Evolutionary conservation across 1,140 invertebrate genomes (phyloP).

Genomic region (Eueides isabella): DNA sequence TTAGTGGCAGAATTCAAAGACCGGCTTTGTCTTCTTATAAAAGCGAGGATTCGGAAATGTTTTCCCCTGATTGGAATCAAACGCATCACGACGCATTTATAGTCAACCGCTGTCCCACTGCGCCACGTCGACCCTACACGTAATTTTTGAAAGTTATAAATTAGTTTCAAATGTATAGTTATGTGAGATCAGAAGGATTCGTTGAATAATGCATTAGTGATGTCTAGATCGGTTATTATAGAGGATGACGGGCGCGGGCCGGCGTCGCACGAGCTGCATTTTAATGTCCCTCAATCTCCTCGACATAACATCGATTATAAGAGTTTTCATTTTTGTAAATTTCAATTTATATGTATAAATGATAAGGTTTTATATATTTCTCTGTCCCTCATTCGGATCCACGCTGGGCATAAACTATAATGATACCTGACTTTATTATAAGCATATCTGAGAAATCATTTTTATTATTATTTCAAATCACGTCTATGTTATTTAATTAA

Average conservation of each 20-base stretch:
- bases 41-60: too few species aligned
- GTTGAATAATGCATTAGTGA: slow-evolving; percentile 74
- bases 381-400: slow-evolving; percentile 45
- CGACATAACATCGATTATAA: slow-evolving; percentile 63
- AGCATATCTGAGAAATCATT: slow-evolving; percentile 20
- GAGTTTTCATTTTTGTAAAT: slow-evolving; percentile 61
- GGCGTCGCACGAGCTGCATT: slow-evolving; percentile 75
- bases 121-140: too few species aligned
- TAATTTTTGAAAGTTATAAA: slow-evolving; percentile 20
- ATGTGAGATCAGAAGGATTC: slow-evolving; percentile 63
- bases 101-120: too few species aligned
- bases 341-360: slow-evolving; percentile 55
- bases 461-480: slow-evolving; percentile 33
- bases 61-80: too few species aligned
- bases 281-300: slow-evolving; percentile 66
- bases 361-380: slow-evolving; percentile 51
- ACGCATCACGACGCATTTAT: too few species aligned
- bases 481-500: not conserved
- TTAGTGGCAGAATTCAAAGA: too few species aligned
- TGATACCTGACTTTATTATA: slow-evolving; percentile 39
- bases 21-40: too few species aligned
- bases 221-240: slow-evolving; percentile 65
- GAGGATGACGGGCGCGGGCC: slow-evolving; percentile 61
- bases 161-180: slow-evolving; percentile 57
- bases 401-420: slow-evolving; percentile 48